phyloP scores from a whole-genome alignment of 2,113 vertebrate genomes.

The Pelodiscus sinensis region DNA sequence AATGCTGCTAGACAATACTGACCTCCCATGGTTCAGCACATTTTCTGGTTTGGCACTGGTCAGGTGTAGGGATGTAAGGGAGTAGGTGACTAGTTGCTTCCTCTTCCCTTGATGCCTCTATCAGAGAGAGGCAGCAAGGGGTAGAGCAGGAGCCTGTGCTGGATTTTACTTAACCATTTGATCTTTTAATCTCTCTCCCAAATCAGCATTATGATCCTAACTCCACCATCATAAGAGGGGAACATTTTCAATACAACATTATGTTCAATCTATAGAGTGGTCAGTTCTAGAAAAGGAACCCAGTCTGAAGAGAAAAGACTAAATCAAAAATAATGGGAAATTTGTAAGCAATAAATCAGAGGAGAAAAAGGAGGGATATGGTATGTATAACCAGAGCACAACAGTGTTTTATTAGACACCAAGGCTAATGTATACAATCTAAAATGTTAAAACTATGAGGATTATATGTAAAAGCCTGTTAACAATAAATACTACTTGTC shows the following conservation, averaged over 20 bases:
- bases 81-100: too few relatives aligned
- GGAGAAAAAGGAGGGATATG: background rate
- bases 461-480: background rate
- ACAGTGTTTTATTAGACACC: background rate
- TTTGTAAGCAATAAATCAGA: background rate
- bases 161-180: background rate
- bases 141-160: too few relatives aligned
- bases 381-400: background rate
- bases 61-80: too few relatives aligned
- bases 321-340: background rate
- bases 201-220: background rate
- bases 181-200: background rate
- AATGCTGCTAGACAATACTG: too few relatives aligned
- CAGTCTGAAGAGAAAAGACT: background rate
- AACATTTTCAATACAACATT: background rate
- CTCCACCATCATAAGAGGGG: background rate
- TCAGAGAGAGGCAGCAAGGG: too few relatives aligned
- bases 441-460: background rate
- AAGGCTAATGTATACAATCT: background rate
- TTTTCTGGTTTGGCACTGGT: too few relatives aligned
- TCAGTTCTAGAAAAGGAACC: background rate
- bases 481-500: background rate
- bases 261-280: background rate
- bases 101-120: too few relatives aligned
- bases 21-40: too few relatives aligned